A percentile compares a stretch with the other conserved stretches of the same genome.
Conservation (phyloP, 2,113 vertebrate genomes). For the Mungos mungo region DNA sequence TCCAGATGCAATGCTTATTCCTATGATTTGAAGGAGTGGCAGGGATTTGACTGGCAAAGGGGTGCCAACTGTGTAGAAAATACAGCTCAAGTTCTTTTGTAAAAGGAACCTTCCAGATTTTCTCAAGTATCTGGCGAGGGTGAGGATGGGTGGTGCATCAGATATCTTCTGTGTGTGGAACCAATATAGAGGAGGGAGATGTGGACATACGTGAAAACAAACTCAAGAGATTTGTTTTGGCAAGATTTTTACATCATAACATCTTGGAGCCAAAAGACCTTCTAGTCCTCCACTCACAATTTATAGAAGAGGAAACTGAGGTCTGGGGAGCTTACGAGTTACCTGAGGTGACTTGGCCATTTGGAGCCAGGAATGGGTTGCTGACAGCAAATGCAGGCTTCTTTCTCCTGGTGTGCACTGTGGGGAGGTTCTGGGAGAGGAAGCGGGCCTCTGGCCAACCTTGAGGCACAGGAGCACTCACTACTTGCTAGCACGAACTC, state of each 20-base stretch:
- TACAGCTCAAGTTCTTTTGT: neutral
- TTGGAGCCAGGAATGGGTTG: neutral
- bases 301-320: slow-evolving; percentile 35
- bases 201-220: slow-evolving; percentile 44
- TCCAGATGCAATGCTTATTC: neutral
- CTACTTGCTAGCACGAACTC: neutral
- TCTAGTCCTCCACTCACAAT: neutral
- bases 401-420: neutral
- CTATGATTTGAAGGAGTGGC: neutral
- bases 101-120: slow-evolving; percentile 54
- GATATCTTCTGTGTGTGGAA: slow-evolving; percentile 53
- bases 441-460: neutral
- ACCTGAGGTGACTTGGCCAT: neutral
- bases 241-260: slow-evolving; percentile 12
- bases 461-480: neutral
- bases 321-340: neutral
- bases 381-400: neutral
- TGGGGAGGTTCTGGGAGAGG: neutral
- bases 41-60: neutral
- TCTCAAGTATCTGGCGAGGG: slow-evolving; percentile 55
- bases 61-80: slow-evolving; percentile 13
- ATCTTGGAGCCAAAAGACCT: neutral
- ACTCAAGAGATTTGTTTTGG: slow-evolving; percentile 52
- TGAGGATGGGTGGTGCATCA: slow-evolving; percentile 53
- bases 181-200: slow-evolving; percentile 29